These are phyloP conservation scores for Phanerotoma sp. DNA, from an alignment of 2,888 invertebrate genomes.

Conservation along the genomic window DNA sequence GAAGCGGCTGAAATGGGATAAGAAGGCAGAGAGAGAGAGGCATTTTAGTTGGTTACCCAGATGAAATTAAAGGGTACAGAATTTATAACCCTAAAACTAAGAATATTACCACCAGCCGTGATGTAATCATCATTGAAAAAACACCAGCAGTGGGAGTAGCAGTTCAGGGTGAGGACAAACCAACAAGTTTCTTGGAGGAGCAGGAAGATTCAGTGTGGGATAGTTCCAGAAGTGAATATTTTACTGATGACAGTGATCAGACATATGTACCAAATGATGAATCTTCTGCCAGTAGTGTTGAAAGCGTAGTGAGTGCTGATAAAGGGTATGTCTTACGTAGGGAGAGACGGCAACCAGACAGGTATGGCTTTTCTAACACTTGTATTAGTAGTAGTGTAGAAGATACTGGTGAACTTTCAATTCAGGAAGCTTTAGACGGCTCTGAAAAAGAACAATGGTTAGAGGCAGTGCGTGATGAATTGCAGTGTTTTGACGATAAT, in stretches of 20 bases:
- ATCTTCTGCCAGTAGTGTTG: too few relatives aligned
- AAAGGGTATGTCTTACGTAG: too few relatives aligned
- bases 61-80: conserved; percentile 21
- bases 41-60: conserved; percentile 26
- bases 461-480: background rate
- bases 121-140: too few relatives aligned
- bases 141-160: too few relatives aligned
- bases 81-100: background rate
- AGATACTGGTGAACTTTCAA: background rate
- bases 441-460: background rate
- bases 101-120: background rate
- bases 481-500: background rate
- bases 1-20: conserved; percentile 29
- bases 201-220: too few relatives aligned
- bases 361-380: background rate
- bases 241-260: too few relatives aligned
- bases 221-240: too few relatives aligned
- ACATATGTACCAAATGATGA: too few relatives aligned
- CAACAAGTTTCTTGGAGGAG: too few relatives aligned
- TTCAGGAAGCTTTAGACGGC: background rate
- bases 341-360: too few relatives aligned
- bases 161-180: too few relatives aligned
- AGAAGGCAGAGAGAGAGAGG: conserved; percentile 22
- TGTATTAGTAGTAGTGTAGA: background rate
- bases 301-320: too few relatives aligned